phyloP scores from a whole-genome alignment of 2,113 vertebrate species.

The Ictalurus furcatus region DNA sequence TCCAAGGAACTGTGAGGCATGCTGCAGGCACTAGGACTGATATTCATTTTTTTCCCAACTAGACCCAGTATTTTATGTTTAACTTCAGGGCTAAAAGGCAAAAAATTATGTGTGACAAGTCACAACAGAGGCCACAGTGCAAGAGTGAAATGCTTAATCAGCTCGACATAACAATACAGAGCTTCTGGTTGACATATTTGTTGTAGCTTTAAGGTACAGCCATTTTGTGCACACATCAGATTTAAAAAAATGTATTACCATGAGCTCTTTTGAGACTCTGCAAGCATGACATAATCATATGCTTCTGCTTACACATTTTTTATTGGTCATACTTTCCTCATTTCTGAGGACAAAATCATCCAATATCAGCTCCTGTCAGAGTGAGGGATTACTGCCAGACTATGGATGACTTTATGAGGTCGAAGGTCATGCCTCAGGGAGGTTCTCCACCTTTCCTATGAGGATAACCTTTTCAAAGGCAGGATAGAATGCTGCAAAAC shows the following conservation, averaged over 20 bases:
- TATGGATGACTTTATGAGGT: slow-evolving; percentile 42
- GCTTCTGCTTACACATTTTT: neutral
- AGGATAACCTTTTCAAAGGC: slow-evolving; percentile 32
- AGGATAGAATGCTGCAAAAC: slow-evolving; percentile 13
- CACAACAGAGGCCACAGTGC: neutral
- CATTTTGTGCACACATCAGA: neutral
- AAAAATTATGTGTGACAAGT: neutral
- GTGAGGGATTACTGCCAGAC: slow-evolving; percentile 36
- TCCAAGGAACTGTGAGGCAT: slow-evolving; percentile 11
- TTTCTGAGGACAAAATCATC: slow-evolving; percentile 19
- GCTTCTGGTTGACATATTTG: neutral
- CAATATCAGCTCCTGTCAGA: slow-evolving; percentile 36
- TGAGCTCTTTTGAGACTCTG: neutral
- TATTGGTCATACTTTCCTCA: neutral
- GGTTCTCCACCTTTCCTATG: slow-evolving; percentile 17
- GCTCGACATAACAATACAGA: neutral
- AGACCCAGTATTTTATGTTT: neutral
- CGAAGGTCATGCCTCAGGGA: slow-evolving; percentile 30
- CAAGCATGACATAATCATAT: neutral
- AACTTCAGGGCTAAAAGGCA: slow-evolving; percentile 1
- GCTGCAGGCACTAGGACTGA: neutral
- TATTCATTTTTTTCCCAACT: neutral
- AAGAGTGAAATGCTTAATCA: neutral
- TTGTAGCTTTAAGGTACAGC: neutral
- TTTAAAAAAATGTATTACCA: neutral